These are phyloP conservation scores for Bombus pyrosoma DNA, from an alignment of 1,140 invertebrate genomes.

Conservation along the genomic window DNA sequence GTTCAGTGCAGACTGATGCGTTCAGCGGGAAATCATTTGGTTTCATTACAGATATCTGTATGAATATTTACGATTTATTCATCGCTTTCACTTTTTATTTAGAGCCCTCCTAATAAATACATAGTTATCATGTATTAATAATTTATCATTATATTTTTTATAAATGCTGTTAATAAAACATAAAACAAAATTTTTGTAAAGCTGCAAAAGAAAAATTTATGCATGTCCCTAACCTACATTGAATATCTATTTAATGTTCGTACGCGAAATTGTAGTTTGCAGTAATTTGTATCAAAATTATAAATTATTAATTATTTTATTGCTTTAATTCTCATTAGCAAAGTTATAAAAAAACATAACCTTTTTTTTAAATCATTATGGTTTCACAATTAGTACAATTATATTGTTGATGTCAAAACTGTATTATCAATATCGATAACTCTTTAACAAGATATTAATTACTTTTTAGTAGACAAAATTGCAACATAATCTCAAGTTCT, in stretches of 20 bases:
- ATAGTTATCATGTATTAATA: background rate
- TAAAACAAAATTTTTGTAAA: background rate
- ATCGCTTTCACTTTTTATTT: background rate
- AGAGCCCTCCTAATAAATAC: background rate
- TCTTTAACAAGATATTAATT: no score
- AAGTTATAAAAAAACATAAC: background rate
- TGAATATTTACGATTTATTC: background rate
- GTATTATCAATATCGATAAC: background rate
- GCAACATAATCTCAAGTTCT: background rate
- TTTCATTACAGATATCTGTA: background rate
- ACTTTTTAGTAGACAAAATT: background rate
- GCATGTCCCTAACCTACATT: background rate
- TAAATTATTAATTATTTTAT: background rate
- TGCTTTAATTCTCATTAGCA: background rate
- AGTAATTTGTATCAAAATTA: background rate
- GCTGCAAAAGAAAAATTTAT: background rate
- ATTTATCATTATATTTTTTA: background rate
- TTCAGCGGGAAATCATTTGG: background rate
- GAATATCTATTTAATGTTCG: no score
- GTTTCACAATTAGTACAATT: background rate
- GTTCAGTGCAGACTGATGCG: no score
- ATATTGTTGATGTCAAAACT: background rate
- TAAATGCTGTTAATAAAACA: background rate
- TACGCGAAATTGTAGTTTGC: background rate
- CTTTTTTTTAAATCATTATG: background rate